Percentiles rank a stretch among this genome's conserved stretches.
Evolutionary conservation across 2,113 vertebrate species (phyloP).

Genomic region (Antechinus stuartii): DNA sequence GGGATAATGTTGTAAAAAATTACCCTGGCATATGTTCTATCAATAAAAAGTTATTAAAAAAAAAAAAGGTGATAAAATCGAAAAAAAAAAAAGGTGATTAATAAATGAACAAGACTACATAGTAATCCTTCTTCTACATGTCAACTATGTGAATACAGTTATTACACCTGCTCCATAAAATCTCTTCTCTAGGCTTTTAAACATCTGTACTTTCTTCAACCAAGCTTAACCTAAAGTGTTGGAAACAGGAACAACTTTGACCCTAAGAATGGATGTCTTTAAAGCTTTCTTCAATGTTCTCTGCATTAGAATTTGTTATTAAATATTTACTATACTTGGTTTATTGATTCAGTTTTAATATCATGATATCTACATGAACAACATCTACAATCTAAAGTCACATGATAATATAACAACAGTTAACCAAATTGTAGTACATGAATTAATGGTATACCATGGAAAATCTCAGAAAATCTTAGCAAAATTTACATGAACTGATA

Average conservation of each 20-base stretch:
- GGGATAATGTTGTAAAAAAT: too few relatives aligned
- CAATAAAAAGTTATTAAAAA: too few relatives aligned
- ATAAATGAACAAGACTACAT: neutral
- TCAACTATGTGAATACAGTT: neutral
- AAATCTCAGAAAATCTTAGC: neutral
- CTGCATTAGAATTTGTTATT: neutral
- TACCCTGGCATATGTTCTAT: too few relatives aligned
- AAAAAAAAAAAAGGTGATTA: neutral
- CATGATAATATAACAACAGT: neutral
- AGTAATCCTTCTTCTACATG: neutral
- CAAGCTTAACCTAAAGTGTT: neutral
- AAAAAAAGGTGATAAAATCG: too few relatives aligned
- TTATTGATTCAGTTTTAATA: neutral
- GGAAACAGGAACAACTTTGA: neutral
- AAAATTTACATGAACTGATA: neutral
- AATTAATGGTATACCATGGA: neutral
- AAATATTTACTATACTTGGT: neutral
- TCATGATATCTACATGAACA: neutral
- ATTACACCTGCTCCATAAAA: neutral
- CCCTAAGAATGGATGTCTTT: neutral
- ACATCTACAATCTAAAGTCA: neutral
- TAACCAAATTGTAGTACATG: neutral
- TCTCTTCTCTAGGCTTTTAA: neutral
- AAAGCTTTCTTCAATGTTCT: neutral
- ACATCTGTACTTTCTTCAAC: neutral